Conservation (phyloP, 1,140 invertebrate species). For the Elymnias hypermnestra region DNA sequence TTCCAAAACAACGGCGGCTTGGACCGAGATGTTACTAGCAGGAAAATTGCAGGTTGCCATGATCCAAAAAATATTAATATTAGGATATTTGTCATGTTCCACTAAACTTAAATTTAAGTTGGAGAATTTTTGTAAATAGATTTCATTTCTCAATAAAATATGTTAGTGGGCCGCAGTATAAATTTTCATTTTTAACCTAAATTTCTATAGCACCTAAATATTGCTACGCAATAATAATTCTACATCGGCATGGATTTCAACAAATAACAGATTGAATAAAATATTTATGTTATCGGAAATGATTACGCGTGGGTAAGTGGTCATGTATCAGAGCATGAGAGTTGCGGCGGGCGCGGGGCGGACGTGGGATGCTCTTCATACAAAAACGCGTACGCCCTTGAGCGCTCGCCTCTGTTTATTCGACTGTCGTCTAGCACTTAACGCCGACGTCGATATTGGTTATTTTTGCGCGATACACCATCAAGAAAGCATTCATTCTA, state of each 20-base stretch:
- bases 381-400: conserved; percentile 56
- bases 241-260: conserved; percentile 6
- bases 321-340: conserved; percentile 22
- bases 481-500: conserved; percentile 36
- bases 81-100: too few species aligned
- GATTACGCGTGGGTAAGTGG: conserved; percentile 24
- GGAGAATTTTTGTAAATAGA: too few species aligned
- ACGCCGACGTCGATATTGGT: conserved; percentile 60
- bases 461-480: conserved; percentile 62
- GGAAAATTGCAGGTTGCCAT: too few species aligned
- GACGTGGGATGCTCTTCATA: conserved; percentile 43
- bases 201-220: too few species aligned
- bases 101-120: too few species aligned
- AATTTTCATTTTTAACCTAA: too few species aligned
- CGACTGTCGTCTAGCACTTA: conserved; percentile 72
- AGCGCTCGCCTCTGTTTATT: conserved; percentile 58
- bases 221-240: background rate
- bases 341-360: background rate
- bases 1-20: too few species aligned
- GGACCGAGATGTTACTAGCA: too few species aligned
- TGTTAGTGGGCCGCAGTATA: too few species aligned
- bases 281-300: conserved; percentile 26
- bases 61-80: too few species aligned
- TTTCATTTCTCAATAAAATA: too few species aligned
- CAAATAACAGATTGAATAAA: conserved; percentile 21